Base-by-base conservation (phyloP, 1,140 invertebrate species). In the Akabosia matsudoensis region DNA sequence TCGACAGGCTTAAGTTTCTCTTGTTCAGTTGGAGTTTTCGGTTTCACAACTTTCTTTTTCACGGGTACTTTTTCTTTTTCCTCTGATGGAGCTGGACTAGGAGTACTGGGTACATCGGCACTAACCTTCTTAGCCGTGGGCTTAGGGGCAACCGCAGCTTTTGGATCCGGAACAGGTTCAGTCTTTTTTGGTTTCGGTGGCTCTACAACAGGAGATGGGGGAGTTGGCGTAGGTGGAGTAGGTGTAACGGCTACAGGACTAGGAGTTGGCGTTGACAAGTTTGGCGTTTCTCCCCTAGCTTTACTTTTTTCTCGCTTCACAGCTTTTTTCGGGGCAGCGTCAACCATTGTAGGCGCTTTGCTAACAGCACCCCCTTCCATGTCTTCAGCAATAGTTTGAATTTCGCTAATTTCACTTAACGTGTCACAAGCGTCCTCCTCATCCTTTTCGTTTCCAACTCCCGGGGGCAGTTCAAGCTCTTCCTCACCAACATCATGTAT, bases 371-470 rank as follows among this genome's bases (percentile, higher is more conserved):
- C 70, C 18, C 80, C 75, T 18, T 74, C 74, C 24, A 77, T 7
- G 24, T 77, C 77, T 70, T 79, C 79, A 16, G 79, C 80, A 26
- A 79, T 75, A 24, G 76, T 78, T 75, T 78, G 77, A 61, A 81
- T 81, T 71, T 82, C 80, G 71, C 78, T 81, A 31, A 80, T 76
- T 72, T 81, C 80, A 70, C 80, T 80, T 18, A 81, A 61, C 37
- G 81, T 82, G 74, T 82, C 79, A 74, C 71, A 75, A 16, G 78
- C 75, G 51, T 75, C 72, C 30, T 54, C 67, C 10, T 78, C 78
- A 4, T 33, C 64, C n/a, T 31, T 52, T n/a, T 74, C 24, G 10
- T 26, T 76, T 1, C 24, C 56, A 30, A 24, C 56, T 3, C 72
- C 67, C 24, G 22, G 7, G 1, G 51, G 33, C n/a, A 45, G 1